Evolutionary conservation across 2,797 vertebrate species (phyloP).

Genomic region (Prionace glauca): DNA sequence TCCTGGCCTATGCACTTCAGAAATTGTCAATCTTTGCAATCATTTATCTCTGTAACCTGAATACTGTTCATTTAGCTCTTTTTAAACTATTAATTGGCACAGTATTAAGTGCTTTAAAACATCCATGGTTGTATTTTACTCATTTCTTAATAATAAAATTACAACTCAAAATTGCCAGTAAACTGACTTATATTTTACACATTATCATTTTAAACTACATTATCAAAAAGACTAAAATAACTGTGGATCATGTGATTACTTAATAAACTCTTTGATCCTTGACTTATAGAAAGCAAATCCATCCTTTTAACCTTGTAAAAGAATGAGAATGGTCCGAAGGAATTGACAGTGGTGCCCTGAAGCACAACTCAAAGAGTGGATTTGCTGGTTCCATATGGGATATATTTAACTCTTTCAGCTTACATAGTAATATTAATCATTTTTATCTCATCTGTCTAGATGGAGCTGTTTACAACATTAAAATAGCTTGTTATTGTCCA

Average conservation of each 20-base stretch:
- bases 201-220: neutral
- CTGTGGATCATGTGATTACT: neutral
- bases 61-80: neutral
- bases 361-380: neutral
- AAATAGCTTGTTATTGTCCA: neutral
- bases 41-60: neutral
- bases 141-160: neutral
- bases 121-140: neutral
- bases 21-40: neutral
- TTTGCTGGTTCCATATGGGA: neutral
- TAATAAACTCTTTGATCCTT: conserved; percentile 1
- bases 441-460: neutral
- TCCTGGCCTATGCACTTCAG: neutral
- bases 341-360: neutral
- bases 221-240: neutral
- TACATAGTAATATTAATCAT: neutral
- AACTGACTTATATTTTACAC: neutral
- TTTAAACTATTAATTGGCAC: neutral
- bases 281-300: neutral
- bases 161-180: neutral
- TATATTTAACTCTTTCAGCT: neutral
- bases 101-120: neutral
- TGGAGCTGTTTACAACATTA: neutral
- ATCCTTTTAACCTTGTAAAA: conserved; percentile 2
- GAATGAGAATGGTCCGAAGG: neutral